Conservation (phyloP, 53 echinoderm and acorn worm genomes). For the Luidia sarsii region DNA sequence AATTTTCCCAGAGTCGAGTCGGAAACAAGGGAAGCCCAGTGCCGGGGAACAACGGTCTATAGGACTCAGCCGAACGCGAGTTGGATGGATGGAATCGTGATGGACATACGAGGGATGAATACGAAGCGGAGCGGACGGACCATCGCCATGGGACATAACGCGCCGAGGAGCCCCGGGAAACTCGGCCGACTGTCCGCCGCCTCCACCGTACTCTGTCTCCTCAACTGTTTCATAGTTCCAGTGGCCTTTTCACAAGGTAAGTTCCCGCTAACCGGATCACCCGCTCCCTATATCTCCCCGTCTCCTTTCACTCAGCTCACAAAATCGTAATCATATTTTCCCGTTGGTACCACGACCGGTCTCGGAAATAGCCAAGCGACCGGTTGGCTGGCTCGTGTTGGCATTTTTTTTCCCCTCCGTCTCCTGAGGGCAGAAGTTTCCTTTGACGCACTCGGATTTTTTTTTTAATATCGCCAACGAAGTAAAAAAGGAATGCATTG, state of each 20-base stretch:
- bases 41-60: slow-evolving; percentile 5
- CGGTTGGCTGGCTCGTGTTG: slow-evolving; percentile 19
- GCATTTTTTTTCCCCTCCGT: slow-evolving; percentile 25
- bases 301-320: no score
- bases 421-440: slow-evolving; percentile 31
- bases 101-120: slow-evolving; percentile 49
- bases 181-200: slow-evolving; percentile 35
- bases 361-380: no score
- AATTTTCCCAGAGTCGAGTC: no score
- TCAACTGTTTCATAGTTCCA: slow-evolving; percentile 59
- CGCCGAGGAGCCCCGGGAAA: slow-evolving; percentile 31
- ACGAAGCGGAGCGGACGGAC: slow-evolving; percentile 16
- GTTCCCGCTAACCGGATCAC: slow-evolving; percentile 28
- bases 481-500: slow-evolving; percentile 15
- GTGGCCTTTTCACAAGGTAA: slow-evolving; percentile 70
- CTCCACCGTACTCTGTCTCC: slow-evolving; percentile 30
- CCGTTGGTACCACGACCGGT: no score
- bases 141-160: slow-evolving; percentile 39
- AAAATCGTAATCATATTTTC: no score
- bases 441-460: slow-evolving; percentile 45
- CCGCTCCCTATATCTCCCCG: no score
- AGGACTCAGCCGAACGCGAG: slow-evolving; percentile 1
- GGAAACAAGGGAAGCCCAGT: no score
- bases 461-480: slow-evolving; percentile 35
- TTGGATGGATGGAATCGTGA: slow-evolving; percentile 11